Evolutionary conservation across 2,113 vertebrate genomes (phyloP).

Genomic region (Argyrosomus japonicus): DNA sequence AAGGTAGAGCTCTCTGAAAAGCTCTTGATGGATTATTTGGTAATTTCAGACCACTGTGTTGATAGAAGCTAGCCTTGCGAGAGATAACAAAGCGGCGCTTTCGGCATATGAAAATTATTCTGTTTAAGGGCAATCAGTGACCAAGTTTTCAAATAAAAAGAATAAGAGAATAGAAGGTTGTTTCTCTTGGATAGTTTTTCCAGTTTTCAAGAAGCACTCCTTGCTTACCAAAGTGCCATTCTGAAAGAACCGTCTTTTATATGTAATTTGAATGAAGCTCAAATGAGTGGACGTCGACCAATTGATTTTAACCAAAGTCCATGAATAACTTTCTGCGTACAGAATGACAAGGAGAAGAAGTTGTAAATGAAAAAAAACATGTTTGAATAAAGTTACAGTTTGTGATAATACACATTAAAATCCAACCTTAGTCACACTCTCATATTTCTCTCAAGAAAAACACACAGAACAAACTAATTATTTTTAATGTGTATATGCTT

Average conservation of each 20-base stretch:
- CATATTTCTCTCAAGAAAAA: constrained; percentile 87
- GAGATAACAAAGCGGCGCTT: constrained; percentile 66
- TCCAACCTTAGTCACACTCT: constrained; percentile 87
- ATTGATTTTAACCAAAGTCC: constrained; percentile 52
- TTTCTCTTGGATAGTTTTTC: constrained; percentile 62
- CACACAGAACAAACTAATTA: constrained; percentile 78
- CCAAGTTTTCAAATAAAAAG: constrained; percentile 68
- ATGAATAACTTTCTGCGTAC: constrained; percentile 34
- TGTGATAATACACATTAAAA: constrained; percentile 87
- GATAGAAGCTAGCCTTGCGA: constrained; percentile 69
- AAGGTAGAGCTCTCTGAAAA: constrained; percentile 65
- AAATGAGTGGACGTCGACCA: constrained; percentile 73
- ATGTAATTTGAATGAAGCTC: constrained; percentile 71
- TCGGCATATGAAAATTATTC: constrained; percentile 70
- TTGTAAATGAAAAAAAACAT: constrained; percentile 47
- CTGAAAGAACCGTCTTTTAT: constrained; percentile 72
- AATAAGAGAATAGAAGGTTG: constrained; percentile 69
- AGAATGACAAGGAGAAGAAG: constrained; percentile 20
- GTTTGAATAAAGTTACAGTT: constrained; percentile 74
- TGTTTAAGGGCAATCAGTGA: constrained; percentile 70
- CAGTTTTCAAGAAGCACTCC: constrained; percentile 70
- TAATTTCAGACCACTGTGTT: constrained; percentile 70
- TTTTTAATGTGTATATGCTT: constrained; percentile 93
- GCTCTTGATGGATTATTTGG: constrained; percentile 72
- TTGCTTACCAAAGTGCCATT: constrained; percentile 51